Evolutionary conservation across 2,113 vertebrate species (phyloP).

Genomic region (Crotophaga sulcirostris): DNA sequence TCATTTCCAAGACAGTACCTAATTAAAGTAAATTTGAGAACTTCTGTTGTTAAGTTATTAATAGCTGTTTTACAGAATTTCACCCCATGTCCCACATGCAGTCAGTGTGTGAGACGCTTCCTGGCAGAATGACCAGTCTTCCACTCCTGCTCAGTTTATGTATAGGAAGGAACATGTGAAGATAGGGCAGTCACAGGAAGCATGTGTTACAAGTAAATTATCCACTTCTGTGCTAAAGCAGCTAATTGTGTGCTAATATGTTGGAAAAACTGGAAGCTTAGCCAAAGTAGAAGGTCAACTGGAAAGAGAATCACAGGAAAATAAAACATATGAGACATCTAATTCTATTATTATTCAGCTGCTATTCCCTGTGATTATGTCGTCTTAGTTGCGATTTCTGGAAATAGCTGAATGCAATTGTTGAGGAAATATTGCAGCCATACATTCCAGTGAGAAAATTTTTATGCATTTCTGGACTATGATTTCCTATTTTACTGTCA

Average conservation of each 20-base stretch:
- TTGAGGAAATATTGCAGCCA: background rate
- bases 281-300: background rate
- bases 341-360: background rate
- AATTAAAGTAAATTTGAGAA: background rate
- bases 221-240: background rate
- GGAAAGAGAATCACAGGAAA: background rate
- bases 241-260: too few species aligned
- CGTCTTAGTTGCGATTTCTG: background rate
- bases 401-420: background rate
- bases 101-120: background rate
- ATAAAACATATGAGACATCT: background rate
- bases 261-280: background rate
- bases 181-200: background rate
- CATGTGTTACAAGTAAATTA: background rate
- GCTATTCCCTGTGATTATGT: background rate
- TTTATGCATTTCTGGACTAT: background rate
- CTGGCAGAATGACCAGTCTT: background rate
- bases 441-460: background rate
- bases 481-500: background rate
- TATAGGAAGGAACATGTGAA: background rate
- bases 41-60: background rate
- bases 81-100: fast-evolving
- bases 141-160: background rate
- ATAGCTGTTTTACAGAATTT: background rate
- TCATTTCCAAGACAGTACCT: background rate